These are phyloP conservation scores for Prionace glauca DNA, from an alignment of 2,797 vertebrate genomes.

Conservation along the genomic window DNA sequence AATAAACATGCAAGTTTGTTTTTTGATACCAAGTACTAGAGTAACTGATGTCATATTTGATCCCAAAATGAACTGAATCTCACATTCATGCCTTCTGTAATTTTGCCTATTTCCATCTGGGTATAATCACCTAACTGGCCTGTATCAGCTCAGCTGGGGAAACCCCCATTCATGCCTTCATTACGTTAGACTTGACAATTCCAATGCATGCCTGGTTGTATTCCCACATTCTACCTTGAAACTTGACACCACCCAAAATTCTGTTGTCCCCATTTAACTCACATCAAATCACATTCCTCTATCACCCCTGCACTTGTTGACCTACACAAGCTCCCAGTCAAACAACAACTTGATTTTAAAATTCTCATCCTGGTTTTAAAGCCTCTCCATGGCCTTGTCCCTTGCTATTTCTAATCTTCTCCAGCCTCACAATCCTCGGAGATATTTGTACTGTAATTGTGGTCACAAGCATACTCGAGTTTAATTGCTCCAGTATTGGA, in stretches of 20 bases:
- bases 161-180: no score
- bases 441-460: background rate
- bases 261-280: background rate
- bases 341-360: no score
- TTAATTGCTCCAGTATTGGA: background rate
- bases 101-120: no score
- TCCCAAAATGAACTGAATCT: background rate
- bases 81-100: background rate
- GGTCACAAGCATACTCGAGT: background rate
- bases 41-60: background rate
- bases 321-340: no score
- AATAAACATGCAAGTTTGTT: background rate
- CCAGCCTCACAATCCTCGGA: no score
- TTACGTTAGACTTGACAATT: background rate
- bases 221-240: background rate
- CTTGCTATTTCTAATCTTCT: no score
- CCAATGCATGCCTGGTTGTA: background rate
- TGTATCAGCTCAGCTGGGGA: background rate
- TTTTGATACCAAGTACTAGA: background rate
- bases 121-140: background rate
- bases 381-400: no score
- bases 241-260: background rate
- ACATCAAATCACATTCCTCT: no score
- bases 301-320: no score
- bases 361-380: no score